These are phyloP conservation scores for Pilophorus perplexus DNA, from an alignment of 2,888 invertebrate genomes.

Conservation along the genomic window DNA sequence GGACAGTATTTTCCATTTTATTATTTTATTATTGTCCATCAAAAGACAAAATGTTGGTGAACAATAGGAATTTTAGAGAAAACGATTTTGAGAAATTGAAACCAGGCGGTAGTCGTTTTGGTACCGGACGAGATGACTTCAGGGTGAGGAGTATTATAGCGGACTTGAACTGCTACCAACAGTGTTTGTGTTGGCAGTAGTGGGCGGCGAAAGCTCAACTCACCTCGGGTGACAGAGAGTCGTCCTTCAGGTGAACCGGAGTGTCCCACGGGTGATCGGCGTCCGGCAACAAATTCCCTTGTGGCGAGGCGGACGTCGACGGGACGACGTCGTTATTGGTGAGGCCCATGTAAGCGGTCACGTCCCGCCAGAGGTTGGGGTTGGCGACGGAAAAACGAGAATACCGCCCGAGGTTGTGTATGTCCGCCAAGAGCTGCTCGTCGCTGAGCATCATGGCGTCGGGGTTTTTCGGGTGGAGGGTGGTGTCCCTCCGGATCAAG, in stretches of 20 bases:
- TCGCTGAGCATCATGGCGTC: slow-evolving; percentile 69
- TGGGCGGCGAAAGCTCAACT: neutral
- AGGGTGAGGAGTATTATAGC: no score
- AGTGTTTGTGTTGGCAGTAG: neutral
- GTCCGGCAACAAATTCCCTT: neutral
- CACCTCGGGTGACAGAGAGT: slow-evolving; percentile 30
- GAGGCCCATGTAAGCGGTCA: slow-evolving; percentile 59
- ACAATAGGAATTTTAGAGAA: no score
- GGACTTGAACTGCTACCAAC: no score
- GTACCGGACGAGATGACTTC: no score
- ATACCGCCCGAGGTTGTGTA: slow-evolving; percentile 68
- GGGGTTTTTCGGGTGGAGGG: slow-evolving; percentile 67
- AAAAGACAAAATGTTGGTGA: no score
- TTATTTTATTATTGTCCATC: no score
- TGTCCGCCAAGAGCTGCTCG: slow-evolving; percentile 68
- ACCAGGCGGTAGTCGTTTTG: no score
- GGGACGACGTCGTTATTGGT: slow-evolving; percentile 39
- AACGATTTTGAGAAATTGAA: no score
- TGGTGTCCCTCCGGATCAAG: slow-evolving; percentile 32
- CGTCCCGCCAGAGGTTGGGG: slow-evolving; percentile 57
- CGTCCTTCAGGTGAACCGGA: slow-evolving; percentile 29
- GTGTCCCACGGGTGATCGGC: slow-evolving; percentile 19
- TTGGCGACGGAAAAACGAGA: no score
- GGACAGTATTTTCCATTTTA: no score
- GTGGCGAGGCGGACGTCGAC: slow-evolving; percentile 33